Conservation (phyloP, 2,888 invertebrate genomes). For the Synanthedon formicaeformis region DNA sequence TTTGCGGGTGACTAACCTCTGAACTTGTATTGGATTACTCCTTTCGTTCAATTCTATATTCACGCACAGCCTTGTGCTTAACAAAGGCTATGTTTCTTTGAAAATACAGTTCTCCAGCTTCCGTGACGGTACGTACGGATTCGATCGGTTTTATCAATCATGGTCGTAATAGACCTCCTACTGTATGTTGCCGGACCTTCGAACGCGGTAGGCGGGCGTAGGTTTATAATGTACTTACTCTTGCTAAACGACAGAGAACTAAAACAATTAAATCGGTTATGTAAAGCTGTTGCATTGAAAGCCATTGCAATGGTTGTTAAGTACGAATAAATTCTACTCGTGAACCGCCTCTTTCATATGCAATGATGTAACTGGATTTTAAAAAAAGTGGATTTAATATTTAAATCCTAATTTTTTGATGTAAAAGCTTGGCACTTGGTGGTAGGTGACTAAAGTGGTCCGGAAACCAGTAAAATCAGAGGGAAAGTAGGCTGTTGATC, state of each 20-base stretch:
- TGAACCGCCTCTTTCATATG: no score
- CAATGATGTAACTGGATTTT: no score
- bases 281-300: slow-evolving; percentile 8
- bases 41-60: slow-evolving; percentile 28
- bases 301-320: slow-evolving; percentile 17
- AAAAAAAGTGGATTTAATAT: no score
- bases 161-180: slow-evolving; percentile 16
- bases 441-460: no score
- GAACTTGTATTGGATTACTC: slow-evolving; percentile 31
- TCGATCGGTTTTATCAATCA: slow-evolving; percentile 13
- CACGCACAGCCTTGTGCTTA: slow-evolving; percentile 26
- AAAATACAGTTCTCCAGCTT: slow-evolving; percentile 27
- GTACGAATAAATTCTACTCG: no score
- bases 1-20: slow-evolving; percentile 45
- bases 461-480: no score
- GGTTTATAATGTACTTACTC: background rate
- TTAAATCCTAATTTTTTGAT: no score
- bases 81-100: slow-evolving; percentile 18
- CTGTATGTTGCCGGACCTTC: slow-evolving; percentile 12
- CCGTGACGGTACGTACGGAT: slow-evolving; percentile 36
- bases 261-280: slow-evolving; percentile 16
- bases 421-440: no score
- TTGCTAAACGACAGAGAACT: background rate
- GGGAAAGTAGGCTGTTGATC: no score
- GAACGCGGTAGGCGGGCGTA: slow-evolving; percentile 6